These are phyloP conservation scores for Ladona fulva DNA, from an alignment of 1,140 invertebrate genomes.

Conservation along the genomic window DNA sequence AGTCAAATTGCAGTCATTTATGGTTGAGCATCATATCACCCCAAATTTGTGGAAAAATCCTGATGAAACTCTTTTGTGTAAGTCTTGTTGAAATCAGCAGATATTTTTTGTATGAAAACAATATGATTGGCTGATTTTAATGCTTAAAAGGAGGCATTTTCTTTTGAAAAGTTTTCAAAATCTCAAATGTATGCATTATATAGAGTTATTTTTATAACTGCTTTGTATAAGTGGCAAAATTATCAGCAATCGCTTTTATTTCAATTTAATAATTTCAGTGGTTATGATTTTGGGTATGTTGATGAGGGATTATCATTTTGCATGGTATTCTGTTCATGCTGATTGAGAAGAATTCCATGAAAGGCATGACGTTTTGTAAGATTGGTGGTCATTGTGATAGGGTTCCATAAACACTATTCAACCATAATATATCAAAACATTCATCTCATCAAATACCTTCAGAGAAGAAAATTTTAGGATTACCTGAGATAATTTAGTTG, in stretches of 20 bases:
- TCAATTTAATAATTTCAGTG: no score
- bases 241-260: not conserved
- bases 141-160: not conserved
- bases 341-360: no score
- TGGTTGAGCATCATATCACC: not conserved
- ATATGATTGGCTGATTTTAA: not conserved
- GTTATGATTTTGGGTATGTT: not conserved
- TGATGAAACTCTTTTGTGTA: not conserved
- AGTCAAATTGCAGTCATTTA: constrained; percentile 10
- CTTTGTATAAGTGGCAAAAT: not conserved
- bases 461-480: no score
- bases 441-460: no score
- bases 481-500: no score
- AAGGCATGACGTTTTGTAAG: no score
- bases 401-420: no score
- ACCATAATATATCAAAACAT: no score
- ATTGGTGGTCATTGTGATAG: no score
- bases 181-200: not conserved
- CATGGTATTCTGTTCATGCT: not conserved
- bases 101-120: not conserved
- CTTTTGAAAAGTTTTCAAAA: not conserved
- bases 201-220: not conserved
- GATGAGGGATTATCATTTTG: not conserved
- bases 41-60: not conserved
- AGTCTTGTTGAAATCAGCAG: not conserved